A percentile compares a stretch with the other conserved stretches of the same genome.
These are phyloP conservation scores for Cynocephalus volans DNA, from an alignment of 2,113 vertebrate species.

Conservation along the genomic window DNA sequence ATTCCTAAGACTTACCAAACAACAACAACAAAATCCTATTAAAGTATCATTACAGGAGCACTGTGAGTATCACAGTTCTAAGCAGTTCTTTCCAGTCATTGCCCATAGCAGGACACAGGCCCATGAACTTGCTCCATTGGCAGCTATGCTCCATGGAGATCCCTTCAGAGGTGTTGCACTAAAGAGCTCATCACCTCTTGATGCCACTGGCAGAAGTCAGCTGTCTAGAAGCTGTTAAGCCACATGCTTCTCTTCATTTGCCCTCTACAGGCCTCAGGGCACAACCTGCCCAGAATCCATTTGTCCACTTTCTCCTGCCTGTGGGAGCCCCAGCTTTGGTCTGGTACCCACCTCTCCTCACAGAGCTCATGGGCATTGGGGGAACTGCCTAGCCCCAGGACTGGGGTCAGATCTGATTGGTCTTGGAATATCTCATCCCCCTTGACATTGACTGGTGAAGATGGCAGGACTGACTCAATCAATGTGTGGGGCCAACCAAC, in stretches of 20 bases:
- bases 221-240: not conserved
- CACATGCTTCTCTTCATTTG: not conserved
- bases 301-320: not conserved
- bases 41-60: not conserved
- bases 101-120: not conserved
- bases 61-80: not conserved
- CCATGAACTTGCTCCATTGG: too few species aligned
- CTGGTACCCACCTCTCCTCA: not conserved
- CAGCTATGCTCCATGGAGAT: not conserved
- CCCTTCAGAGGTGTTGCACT: not conserved
- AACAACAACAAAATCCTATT: not conserved
- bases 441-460: not conserved
- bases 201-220: not conserved
- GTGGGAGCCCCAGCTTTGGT: not conserved
- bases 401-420: fast-evolving
- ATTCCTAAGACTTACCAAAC: not conserved
- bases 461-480: not conserved
- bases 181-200: not conserved
- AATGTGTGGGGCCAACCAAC: not conserved
- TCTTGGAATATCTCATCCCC: not conserved
- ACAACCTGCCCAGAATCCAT: too few species aligned
- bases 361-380: not conserved
- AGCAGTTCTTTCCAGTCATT: not conserved
- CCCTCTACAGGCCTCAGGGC: too few species aligned
- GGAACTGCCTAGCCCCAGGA: not conserved